Evolutionary conservation across 2,797 vertebrate genomes (phyloP), one percentile per base, ranked within the genome.

Genomic region (Heteromormyrus szaboi): DNA sequence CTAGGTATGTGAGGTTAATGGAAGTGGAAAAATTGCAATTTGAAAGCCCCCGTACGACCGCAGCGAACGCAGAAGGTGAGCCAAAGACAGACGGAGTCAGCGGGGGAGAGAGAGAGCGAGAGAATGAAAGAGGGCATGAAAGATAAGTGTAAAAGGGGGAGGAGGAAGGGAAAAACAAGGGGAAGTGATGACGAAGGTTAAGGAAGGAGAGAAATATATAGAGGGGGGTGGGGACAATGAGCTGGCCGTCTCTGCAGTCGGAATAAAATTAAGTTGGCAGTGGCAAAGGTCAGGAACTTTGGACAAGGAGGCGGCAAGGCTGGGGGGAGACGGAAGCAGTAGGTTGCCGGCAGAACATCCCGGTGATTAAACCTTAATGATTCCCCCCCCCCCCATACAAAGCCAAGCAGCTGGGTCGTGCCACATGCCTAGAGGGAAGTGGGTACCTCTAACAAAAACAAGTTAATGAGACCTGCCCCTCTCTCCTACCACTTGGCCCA

Each of bases 11-110:
- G 50, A 88, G 41, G 33, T 84, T 84, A 84, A 84, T 84, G 81
- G 81, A 84, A 50, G 81, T 84, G 81, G 81, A 84, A 50, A 84
- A 84, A 84, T 84, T 84, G 81, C 81, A 84, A 84, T 84, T 76
- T 54, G 68, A 37, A 79, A 88, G 87, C 87, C 72, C 50, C 72
- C 29, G 29, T 46, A 51, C 68, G 51, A 54, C 33, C 50, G 48
- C 11, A 76, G 19, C n/a, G 48, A 51, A 79, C 33, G 68, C 29
- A 76, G 87, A 84, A 84, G 87, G 48, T 79, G 25, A 50, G 81
- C 3, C 41, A 84, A 84, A 84, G 81, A 84, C 81, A 76, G 65
- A 53, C 51, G 72, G 84, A 54, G 22, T 54, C 48, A 86, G 51
- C 22, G 25, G 84, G 84, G 46, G 50, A 48, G 41, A 50, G 65